Evolutionary conservation across 2,113 vertebrate genomes (phyloP), one percentile per base, ranked within the genome.

Genomic region (Oxygymnocypris stewartii): DNA sequence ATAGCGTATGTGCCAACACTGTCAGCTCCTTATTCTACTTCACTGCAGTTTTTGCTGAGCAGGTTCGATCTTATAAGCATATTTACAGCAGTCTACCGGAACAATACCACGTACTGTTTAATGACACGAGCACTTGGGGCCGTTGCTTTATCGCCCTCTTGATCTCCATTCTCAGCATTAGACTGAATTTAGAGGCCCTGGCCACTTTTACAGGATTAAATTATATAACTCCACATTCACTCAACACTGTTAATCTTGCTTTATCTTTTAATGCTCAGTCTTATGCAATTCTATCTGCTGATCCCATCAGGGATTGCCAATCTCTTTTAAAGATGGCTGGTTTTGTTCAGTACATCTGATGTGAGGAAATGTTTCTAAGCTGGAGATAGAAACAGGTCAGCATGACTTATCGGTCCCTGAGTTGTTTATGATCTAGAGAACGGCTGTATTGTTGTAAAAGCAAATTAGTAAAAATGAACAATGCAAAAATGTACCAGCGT

Each of bases 251-350:
- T 95, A 95, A 93, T 95, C 95, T 94, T 91, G 92, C 91, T 95
- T 97, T 79, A 96, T 95, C 93, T 92, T 94, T 93, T 96, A 96
- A 96, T 96, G 92, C 91, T 42, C 59, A 49, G 87, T 88, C 92
- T 93, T 95, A 95, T 93, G 94, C 94, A 95, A 94, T 94, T 93
- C 89, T 88, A 90, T 94, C 93, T 94, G 92, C 91, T 90, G 92
- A 92, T 93, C 88, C 42, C 86, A 91, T 95, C 31, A 87, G 89
- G 90, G 90, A 88, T 61, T 25, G 91, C 89, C 73, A 89, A 87
- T 84, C 88, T 86, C 40, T 13, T 84, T 65, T 84, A 69, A 86
- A 85, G 84, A 86, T 73, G 73, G 67, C 71, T 77, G 57, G 77
- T 35, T 42, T 86, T 88, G 79, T 51, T 57, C 67, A 42, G 16